Conservation (phyloP, 2,888 invertebrate genomes). For the Cantharis lateralis region DNA sequence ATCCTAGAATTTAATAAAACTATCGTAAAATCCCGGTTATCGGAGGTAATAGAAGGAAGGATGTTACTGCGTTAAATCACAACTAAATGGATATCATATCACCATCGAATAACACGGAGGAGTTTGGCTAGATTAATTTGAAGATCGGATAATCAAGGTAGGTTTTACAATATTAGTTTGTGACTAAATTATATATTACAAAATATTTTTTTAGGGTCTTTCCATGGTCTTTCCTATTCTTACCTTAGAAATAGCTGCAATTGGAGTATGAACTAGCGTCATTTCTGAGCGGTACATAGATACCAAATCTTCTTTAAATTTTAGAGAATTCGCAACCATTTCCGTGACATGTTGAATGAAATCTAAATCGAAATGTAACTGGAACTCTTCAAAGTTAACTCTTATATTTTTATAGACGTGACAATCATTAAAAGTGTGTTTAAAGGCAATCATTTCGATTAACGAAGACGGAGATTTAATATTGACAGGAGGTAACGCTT, state of each 20-base stretch:
- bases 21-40: background rate
- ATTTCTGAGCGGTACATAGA: conserved; percentile 56
- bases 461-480: conserved; percentile 65
- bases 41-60: too few relatives aligned
- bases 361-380: conserved; percentile 71
- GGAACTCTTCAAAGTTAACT: conserved; percentile 68
- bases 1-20: conserved; percentile 11
- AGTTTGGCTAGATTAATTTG: too few relatives aligned
- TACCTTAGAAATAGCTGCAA: conserved; percentile 56
- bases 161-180: too few relatives aligned
- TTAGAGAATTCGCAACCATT: conserved; percentile 60
- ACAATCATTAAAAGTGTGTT: conserved; percentile 60
- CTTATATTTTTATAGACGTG: conserved; percentile 68
- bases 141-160: too few relatives aligned
- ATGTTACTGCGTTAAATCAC: too few relatives aligned
- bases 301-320: conserved; percentile 63
- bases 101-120: too few relatives aligned
- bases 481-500: conserved; percentile 58
- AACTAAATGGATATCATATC: too few relatives aligned
- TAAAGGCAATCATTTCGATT: conserved; percentile 62
- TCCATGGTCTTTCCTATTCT: background rate
- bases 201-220: too few relatives aligned
- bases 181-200: too few relatives aligned
- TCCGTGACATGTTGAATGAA: conserved; percentile 67
- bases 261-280: conserved; percentile 64